Base-by-base conservation (phyloP, 2,797 vertebrate genomes). In the Phyllotis vaccarum region DNA sequence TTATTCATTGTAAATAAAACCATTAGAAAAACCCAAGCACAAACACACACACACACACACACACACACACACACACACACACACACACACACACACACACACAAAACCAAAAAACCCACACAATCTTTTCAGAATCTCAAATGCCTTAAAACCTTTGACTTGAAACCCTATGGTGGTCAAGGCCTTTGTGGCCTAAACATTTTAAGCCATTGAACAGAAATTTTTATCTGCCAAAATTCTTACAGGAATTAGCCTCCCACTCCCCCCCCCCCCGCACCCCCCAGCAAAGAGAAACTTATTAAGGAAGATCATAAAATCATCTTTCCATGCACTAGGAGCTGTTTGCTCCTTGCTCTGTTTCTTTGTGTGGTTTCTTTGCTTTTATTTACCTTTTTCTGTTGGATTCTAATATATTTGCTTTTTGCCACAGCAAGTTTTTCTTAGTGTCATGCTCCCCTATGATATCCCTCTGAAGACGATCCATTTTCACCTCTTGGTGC, bases 401-500 rank as follows among this genome's bases (percentile, higher is more conserved):
- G 19, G 22, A 75, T 62, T 85, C 72, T 29, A 14, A 64, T 52
- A 27, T 54, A 68, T 29, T 91, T 49, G 75, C 92, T 95, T 5
- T 95, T 52, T 68, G 79, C 2, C 40, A 13, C 31, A 86, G 52
- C 10, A 16, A 64, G 12, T 0, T n/a, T 79, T 6, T 88, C 82
- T 3, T 37, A 43, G 19, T 24, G 64, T 56, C 86, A 21, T 19
- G n/a, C 95, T 81, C 19, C 17, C 21, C n/a, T 60, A n/a, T 85
- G 81, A 40, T 43, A 1, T 83, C 86, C 49, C 64, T 96, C 97
- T 79, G 27, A 3, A 76, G 90, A 79, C 90, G 74, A 54, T 91
- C 83, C 83, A 94, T 95, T 68, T 95, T 95, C 64, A 96, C 92
- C 68, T 92, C 89, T 82, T 34, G 93, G 64, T 60, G 16, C 66